These are phyloP conservation scores for Theonella swinhoei DNA, from an alignment of 37 sponge, comb jelly and placozoan genomes.

Conservation along the genomic window DNA sequence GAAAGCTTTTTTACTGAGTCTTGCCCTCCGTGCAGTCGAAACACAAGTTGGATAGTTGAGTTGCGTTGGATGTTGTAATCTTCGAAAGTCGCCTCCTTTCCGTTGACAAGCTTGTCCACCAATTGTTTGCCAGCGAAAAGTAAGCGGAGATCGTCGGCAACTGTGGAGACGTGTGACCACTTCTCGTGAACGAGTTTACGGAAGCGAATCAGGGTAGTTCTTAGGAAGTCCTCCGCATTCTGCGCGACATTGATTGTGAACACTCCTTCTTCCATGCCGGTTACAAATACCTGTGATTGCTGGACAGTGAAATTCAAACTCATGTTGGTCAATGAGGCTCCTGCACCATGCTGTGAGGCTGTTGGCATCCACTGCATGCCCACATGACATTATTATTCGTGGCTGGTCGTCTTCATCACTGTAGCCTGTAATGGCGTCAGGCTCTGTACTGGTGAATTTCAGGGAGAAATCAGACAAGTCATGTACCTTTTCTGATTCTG, in stretches of 20 bases:
- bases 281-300: conserved; percentile 45
- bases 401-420: conserved; percentile 18
- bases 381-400: conserved; percentile 56
- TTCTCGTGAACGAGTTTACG: conserved; percentile 10
- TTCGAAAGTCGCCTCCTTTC: conserved; percentile 24
- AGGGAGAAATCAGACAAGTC: not conserved
- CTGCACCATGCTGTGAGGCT: conserved; percentile 53
- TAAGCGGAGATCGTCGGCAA: conserved; percentile 20
- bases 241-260: conserved; percentile 11
- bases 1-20: not conserved
- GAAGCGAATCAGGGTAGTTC: conserved; percentile 29
- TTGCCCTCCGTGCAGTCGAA: conserved; percentile 51
- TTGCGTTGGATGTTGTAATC: conserved; percentile 48
- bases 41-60: conserved; percentile 46
- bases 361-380: conserved; percentile 58
- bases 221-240: conserved; percentile 24
- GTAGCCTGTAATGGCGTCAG: conserved; percentile 21
- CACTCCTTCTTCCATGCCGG: conserved; percentile 43
- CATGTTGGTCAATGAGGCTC: conserved; percentile 31
- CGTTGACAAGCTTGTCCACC: conserved; percentile 24
- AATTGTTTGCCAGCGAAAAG: conserved; percentile 61
- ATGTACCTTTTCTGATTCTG: conserved; percentile 22
- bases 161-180: conserved; percentile 1
- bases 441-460: conserved; percentile 30
- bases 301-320: conserved; percentile 47